Conservation (phyloP, 2,113 vertebrate species). For the Rhinoptilus africanus region DNA sequence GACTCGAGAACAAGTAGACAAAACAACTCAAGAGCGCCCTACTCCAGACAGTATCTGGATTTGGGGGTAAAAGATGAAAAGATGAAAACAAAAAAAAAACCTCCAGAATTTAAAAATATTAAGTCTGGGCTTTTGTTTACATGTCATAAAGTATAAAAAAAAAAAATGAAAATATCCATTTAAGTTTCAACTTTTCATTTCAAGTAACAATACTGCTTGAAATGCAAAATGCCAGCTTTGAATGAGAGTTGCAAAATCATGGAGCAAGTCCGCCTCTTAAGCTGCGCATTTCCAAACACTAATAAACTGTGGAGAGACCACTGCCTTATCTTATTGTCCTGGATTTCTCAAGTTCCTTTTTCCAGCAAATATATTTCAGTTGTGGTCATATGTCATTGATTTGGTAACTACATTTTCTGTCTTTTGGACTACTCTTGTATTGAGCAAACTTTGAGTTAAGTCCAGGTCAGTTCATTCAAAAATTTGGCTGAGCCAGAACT, state of each 20-base stretch:
- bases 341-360: constrained; percentile 19
- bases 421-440: not conserved
- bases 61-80: not conserved
- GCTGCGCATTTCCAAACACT: not conserved
- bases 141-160: not conserved
- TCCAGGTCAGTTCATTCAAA: not conserved
- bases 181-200: not conserved
- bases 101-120: not conserved
- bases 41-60: not conserved
- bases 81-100: not conserved
- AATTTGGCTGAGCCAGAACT: not conserved
- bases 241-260: not conserved
- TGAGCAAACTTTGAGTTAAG: not conserved
- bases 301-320: not conserved
- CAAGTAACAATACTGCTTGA: not conserved
- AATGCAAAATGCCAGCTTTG: not conserved
- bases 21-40: not conserved
- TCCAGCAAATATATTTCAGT: not conserved
- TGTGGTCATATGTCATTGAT: not conserved
- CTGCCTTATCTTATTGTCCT: not conserved
- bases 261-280: not conserved
- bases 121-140: not conserved
- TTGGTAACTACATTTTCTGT: not conserved
- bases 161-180: not conserved
- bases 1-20: not conserved